Base-by-base conservation (phyloP, 2,113 vertebrate genomes). In the Gymnorhina tibicen region DNA sequence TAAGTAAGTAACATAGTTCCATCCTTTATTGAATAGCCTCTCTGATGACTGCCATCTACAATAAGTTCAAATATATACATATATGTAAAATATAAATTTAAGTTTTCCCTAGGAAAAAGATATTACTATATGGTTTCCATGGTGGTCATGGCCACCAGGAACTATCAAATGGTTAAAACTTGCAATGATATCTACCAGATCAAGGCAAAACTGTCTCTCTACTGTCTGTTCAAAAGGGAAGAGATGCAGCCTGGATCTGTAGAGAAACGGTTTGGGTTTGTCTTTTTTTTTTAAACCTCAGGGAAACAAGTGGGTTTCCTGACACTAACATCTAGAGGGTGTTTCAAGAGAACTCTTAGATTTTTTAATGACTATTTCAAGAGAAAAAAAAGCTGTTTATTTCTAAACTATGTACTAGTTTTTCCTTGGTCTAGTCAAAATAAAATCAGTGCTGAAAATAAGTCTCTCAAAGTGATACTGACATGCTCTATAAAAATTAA, bases 371-470 rank as follows among this genome's bases (percentile, higher is more conserved):
- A 90, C 35, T 66, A 92, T 53, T 96, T 86, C 49, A 95, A 77
- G n/a, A n/a, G 17, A 2, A 39, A 77, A 49, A 96, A 87, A 52
- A 2, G 1, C 32, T 93, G 49, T 77, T 95, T 95, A 93, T 96
- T 97, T 97, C 64, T 95, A 79, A 95, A 23, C 28, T 87, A 58
- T 87, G 60, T 53, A 80, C 46, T 95, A 89, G 58, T 46, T 93
- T 84, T 93, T 60, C 58, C 44, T 87, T 87, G 12, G 47, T 74
- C 75, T 92, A 42, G 39, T 96, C 85, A 97, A 97, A 94, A 94
- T 70, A 96, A 97, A 97, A 96, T 95, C 95, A 93, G 82, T 94
- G 75, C 78, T 80, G 85, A 97, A 97, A 97, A 97, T 91, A 95
- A 68, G 64, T 81, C 72, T 96, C 53, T 76, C 73, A 93, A 92